Conservation (phyloP, 2,113 vertebrate species). For the Muntiacus reevesi region DNA sequence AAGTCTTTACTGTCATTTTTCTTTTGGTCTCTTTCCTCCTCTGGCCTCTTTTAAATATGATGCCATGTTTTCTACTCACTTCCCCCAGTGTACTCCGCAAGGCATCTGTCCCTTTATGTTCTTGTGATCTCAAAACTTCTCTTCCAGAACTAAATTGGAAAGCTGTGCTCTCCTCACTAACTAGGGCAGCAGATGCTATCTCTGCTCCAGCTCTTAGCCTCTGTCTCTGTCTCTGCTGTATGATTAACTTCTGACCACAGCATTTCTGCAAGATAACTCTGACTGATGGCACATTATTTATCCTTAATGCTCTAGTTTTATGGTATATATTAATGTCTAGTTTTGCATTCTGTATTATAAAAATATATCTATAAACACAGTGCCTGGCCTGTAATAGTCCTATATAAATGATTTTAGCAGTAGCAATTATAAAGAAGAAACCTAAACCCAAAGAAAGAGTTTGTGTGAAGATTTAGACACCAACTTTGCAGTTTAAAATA, state of each 20-base stretch:
- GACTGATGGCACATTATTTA: not conserved
- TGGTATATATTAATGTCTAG: not conserved
- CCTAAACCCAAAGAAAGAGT: not conserved
- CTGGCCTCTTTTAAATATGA: slow-evolving; percentile 51
- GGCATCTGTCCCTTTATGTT: slow-evolving; percentile 69
- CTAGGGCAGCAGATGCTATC: slow-evolving; percentile 65
- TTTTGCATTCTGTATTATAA: not conserved
- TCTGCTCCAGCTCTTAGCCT: slow-evolving; percentile 11
- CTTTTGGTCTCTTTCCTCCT: slow-evolving; percentile 18
- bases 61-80: slow-evolving; percentile 46
- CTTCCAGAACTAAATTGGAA: slow-evolving; percentile 65
- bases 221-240: slow-evolving; percentile 5
- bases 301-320: not conserved
- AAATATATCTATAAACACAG: not conserved
- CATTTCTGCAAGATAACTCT: slow-evolving; percentile 7
- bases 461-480: slow-evolving; percentile 3
- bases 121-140: slow-evolving; percentile 68
- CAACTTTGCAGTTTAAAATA: slow-evolving; percentile 1
- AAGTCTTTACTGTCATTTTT: not conserved
- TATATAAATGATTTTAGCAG: not conserved
- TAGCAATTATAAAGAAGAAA: slow-evolving; percentile 32
- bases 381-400: not conserved
- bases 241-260: slow-evolving; percentile 29
- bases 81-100: slow-evolving; percentile 27
- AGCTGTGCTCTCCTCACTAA: slow-evolving; percentile 64